Evolutionary conservation across 2,888 invertebrate species (phyloP).

Genomic region (Pammene aurita): DNA sequence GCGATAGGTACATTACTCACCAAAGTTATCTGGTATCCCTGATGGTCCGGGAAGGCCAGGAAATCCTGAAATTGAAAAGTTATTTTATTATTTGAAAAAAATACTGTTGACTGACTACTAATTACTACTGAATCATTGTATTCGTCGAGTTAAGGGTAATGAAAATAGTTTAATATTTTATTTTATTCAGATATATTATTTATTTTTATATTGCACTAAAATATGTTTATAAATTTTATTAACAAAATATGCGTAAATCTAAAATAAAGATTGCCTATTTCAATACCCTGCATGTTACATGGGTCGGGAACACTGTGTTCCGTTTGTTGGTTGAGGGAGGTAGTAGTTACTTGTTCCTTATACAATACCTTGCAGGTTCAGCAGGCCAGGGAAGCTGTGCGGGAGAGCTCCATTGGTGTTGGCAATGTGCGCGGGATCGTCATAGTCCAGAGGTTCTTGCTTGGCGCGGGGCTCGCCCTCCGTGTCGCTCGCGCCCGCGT

Average conservation of each 20-base stretch:
- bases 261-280: no score
- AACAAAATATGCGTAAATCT: no score
- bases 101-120: not conserved
- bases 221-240: no score
- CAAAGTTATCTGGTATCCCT: slow-evolving; percentile 93
- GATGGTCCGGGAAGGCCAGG: slow-evolving; percentile 91
- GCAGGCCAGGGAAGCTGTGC: slow-evolving; percentile 90
- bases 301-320: no score
- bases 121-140: no score
- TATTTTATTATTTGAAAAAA: slow-evolving; percentile 7
- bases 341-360: not conserved
- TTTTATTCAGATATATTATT: no score
- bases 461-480: slow-evolving; percentile 86
- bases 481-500: slow-evolving; percentile 89
- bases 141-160: no score
- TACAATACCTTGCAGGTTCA: slow-evolving; percentile 89
- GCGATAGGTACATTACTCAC: slow-evolving; percentile 80
- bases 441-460: slow-evolving; percentile 89
- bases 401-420: slow-evolving; percentile 86
- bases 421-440: slow-evolving; percentile 86
- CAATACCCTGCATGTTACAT: no score
- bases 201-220: no score
- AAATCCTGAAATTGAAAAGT: slow-evolving; percentile 84
- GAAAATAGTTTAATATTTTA: no score
- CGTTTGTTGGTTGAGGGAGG: no score